Evolutionary conservation across 2,797 vertebrate genomes (phyloP).

Genomic region (Scolopax rusticola): DNA sequence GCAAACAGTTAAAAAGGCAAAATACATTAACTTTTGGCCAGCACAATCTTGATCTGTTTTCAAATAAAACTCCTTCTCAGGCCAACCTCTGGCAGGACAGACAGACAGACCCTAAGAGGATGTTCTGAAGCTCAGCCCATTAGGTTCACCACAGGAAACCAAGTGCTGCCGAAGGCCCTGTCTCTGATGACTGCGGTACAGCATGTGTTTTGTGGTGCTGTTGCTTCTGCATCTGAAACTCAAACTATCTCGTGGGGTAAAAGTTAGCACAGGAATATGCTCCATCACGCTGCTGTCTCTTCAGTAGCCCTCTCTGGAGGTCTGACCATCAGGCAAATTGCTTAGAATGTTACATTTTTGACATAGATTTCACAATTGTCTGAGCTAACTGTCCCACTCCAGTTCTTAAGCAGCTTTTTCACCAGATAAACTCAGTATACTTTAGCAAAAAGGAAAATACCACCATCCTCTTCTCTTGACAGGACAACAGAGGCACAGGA

Average conservation of each 20-base stretch:
- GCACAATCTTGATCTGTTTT: not conserved
- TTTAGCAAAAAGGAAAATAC: not conserved
- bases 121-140: not conserved
- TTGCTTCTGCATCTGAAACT: not conserved
- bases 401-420: not conserved
- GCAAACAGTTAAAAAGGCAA: not conserved
- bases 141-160: not conserved
- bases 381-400: not conserved
- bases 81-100: not conserved
- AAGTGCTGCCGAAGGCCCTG: not conserved
- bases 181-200: not conserved
- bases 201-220: not conserved
- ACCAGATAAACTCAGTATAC: not conserved
- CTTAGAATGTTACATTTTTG: not conserved
- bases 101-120: not conserved
- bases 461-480: not conserved
- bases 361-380: not conserved
- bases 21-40: not conserved
- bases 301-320: not conserved
- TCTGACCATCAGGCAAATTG: not conserved
- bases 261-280: not conserved
- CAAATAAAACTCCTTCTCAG: not conserved
- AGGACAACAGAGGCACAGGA: not conserved
- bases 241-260: not conserved
- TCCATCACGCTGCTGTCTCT: not conserved